These are phyloP conservation scores for Bombus fervidus DNA, from an alignment of 1,140 invertebrate genomes.

Conservation along the genomic window DNA sequence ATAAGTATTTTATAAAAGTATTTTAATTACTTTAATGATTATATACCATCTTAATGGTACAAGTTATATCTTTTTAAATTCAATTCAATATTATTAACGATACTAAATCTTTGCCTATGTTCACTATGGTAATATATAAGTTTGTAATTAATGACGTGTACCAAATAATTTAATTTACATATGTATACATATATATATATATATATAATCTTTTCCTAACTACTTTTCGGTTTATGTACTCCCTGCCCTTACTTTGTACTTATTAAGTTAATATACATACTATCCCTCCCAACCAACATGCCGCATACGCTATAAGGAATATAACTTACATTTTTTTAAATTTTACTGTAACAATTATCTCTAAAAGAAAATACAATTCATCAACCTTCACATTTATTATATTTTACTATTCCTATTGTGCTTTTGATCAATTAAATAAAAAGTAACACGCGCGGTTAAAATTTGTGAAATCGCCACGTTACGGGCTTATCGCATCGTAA, in stretches of 20 bases:
- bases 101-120: neutral
- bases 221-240: neutral
- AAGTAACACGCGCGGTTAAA: neutral
- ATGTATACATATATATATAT: neutral
- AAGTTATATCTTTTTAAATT: neutral
- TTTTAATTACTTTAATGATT: no score
- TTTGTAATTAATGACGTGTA: neutral
- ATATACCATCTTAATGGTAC: no score
- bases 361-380: neutral
- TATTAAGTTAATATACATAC: neutral
- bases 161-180: neutral
- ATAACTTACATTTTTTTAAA: neutral
- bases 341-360: neutral
- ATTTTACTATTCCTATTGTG: neutral
- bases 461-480: constrained; percentile 13
- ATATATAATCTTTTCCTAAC: neutral
- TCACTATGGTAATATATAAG: neutral
- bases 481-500: constrained; percentile 8
- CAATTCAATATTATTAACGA: neutral
- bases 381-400: neutral
- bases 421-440: neutral
- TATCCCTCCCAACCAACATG: neutral
- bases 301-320: no score
- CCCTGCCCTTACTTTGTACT: neutral
- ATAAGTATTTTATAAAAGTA: no score